These are phyloP conservation scores for Amphipoea oculea DNA, from an alignment of 2,888 invertebrate species.

Conservation along the genomic window DNA sequence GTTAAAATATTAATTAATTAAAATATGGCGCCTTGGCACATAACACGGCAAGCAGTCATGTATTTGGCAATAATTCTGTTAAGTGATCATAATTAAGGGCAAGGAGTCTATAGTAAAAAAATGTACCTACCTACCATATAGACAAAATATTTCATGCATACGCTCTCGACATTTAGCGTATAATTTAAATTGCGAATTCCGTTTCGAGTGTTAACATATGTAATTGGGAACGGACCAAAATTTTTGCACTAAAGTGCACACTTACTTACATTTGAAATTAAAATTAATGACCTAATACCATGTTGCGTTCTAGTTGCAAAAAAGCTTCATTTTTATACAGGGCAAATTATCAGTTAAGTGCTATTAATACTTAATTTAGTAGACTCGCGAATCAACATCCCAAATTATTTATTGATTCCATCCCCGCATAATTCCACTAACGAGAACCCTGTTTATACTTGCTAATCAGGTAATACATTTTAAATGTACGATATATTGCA, in stretches of 20 bases:
- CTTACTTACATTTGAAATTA: slow-evolving; percentile 41
- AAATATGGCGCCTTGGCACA: neutral
- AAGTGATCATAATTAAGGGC: slow-evolving; percentile 1
- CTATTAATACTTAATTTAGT: slow-evolving; percentile 62
- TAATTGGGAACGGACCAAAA: slow-evolving; percentile 55
- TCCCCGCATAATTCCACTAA: slow-evolving; percentile 59
- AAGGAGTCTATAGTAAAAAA: slow-evolving; percentile 17
- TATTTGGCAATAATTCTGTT: neutral
- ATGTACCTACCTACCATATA: neutral
- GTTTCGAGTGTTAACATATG: slow-evolving; percentile 38
- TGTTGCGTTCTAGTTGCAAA: slow-evolving; percentile 11
- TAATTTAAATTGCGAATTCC: slow-evolving; percentile 42
- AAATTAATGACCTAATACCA: slow-evolving; percentile 29
- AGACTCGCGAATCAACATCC: slow-evolving; percentile 49
- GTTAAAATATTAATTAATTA: neutral
- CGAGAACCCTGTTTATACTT: slow-evolving; percentile 68
- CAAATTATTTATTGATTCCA: slow-evolving; percentile 62
- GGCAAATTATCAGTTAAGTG: slow-evolving; percentile 52
- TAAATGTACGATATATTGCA: slow-evolving; percentile 58
- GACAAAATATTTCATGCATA: slow-evolving; percentile 14
- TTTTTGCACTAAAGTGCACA: slow-evolving; percentile 27
- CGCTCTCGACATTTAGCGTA: slow-evolving; percentile 13
- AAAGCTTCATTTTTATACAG: slow-evolving; percentile 25
- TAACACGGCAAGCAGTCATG: neutral
- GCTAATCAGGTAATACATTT: slow-evolving; percentile 68